Base-by-base conservation (phyloP, 2,113 vertebrate species). In the Coptodon rendalli region DNA sequence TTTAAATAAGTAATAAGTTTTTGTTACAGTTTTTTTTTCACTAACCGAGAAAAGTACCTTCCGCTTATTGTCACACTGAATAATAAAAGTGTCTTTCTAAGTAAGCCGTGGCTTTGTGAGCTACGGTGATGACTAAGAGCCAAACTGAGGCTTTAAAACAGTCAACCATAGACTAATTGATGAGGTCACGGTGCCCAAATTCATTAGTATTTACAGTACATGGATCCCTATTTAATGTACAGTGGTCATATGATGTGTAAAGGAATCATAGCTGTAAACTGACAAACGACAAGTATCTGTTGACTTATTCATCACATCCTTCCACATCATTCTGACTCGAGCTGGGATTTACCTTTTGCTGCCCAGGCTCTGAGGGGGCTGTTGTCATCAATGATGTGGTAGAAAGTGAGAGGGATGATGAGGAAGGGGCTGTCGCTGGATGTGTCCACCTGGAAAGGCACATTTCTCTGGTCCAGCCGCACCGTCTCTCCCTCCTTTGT, bases 341-440 rank as follows among this genome's bases (percentile, higher is more conserved):
- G 53, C 3, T 36, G 24, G 19, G 54, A 43, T 31, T 17, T 79
- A 97, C 97, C 97, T 92, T 96, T 97, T 1, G 97, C 93, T 0
- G 97, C 97, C 91, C 96, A 93, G 82, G 97, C 96, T 34, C 95
- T 94, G 57, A 99, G 94, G 4, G 98, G 98, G 87, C 98, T 99
- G 92, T 81, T 89, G 3, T 98, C 97, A 0, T 99, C 98, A 14
- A 99, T 97, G 93, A 98, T 95, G 2, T 99, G 98, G 96, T 98
- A 99, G 97, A 98, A 99, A 56, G 98, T 99, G 53, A 99, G 97
- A 3, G 98, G 98, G 2, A 99, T 95, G 91, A 99, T 98, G 95
- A 99, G 98, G 95, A 99, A 99, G 86, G 98, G 98, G 93, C 98
- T 99, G 93, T 99, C 98, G 0, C 96, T 98, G 31, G 98, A 97